Evolutionary conservation across 2,888 invertebrate species (phyloP), one percentile per base, ranked within the genome.

Genomic region (Rotaria sp.): DNA sequence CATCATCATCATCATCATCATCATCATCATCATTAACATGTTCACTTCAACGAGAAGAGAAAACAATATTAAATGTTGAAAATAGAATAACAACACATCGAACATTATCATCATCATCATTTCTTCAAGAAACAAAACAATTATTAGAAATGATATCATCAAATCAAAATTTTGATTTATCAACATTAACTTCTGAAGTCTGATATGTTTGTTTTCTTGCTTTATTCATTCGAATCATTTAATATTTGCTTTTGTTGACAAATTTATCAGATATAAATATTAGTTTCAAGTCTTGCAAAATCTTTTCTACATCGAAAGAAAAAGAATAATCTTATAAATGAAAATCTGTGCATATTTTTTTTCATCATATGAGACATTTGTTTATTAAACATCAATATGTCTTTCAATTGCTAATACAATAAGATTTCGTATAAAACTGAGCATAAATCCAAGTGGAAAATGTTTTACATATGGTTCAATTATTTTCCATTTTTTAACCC

Each of bases 71-170:
- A 3, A 75, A 21, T 26, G 41, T 26, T 10, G 45, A 75, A 8
- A 41, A 41, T 75, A 18, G 26, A 38, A 21, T 26, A 45, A n/a
- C 80, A 80, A 45, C 80, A 45, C 80, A 26, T n/a, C 45, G 45
- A 80, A 45, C 45, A 80, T 80, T 45, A 13, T 41, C 41, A 41
- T 41, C 75, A 26, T 45, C 45, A 13, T 80, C 80, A 80, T 80
- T 80, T 80, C 45, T 80, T 45, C 41, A 80, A 45, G 80, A 80
- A 80, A 80, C 80, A 15, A 80, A 80, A 80, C 45, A 80, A 80
- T 26, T 80, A 45, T 26, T 80, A 26, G 45, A 41, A n/a, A 45
- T 45, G 41, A 45, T 45, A 45, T 45, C 80, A n/a, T n/a, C n/a
- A 26, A 80, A 80, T 45, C 13, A 8, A 45, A 26, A 41, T n/a